Evolutionary conservation across 2,113 vertebrate genomes (phyloP).

Genomic region (Danionella cerebrum): DNA sequence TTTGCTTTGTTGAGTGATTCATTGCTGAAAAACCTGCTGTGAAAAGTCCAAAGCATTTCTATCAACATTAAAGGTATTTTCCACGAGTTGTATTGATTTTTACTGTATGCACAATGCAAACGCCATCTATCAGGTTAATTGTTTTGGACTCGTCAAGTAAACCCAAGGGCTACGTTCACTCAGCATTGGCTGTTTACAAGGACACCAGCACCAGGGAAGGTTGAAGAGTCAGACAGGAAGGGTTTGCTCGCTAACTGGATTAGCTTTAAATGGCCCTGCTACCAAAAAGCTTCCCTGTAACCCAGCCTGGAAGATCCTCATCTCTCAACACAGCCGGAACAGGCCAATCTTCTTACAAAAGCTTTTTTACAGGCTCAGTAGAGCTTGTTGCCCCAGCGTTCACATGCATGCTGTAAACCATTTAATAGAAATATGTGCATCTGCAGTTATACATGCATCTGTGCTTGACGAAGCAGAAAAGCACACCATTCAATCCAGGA

Average conservation of each 20-base stretch:
- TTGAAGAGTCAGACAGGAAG: conserved; percentile 27
- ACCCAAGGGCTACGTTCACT: background rate
- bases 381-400: background rate
- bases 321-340: background rate
- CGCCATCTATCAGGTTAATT: conserved; percentile 29
- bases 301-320: conserved; percentile 12
- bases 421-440: background rate
- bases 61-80: conserved; percentile 21
- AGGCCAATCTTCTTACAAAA: background rate
- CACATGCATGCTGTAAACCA: background rate
- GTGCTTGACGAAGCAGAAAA: background rate
- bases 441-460: background rate
- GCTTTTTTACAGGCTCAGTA: conserved; percentile 1
- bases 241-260: conserved; percentile 58
- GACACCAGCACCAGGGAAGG: conserved; percentile 10
- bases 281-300: conserved; percentile 34
- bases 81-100: conserved; percentile 12
- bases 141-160: conserved; percentile 18
- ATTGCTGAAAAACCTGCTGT: background rate
- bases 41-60: background rate
- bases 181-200: background rate
- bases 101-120: background rate
- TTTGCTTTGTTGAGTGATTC: background rate
- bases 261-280: conserved; percentile 41
- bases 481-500: background rate